Conservation (phyloP, 2,113 vertebrate species). For the Indicator maculatus region DNA sequence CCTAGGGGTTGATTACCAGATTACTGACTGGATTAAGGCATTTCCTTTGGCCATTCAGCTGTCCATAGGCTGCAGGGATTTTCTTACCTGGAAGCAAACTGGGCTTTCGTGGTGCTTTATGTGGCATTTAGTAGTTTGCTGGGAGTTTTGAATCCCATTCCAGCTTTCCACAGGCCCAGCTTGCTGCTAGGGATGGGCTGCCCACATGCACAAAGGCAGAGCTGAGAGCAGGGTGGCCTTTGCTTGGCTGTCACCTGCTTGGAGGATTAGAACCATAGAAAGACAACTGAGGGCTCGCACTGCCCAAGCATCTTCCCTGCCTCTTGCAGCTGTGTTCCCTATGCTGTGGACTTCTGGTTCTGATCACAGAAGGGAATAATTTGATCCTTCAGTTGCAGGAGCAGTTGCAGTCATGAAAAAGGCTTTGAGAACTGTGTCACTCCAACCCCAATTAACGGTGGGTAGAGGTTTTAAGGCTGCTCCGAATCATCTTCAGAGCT, state of each 20-base stretch:
- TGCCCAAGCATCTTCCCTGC: not conserved
- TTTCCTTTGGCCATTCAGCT: not conserved
- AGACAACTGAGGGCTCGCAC: accelerated
- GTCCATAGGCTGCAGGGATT: not conserved
- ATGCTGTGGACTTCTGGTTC: accelerated
- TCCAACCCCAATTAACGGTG: not conserved
- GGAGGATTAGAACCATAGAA: accelerated
- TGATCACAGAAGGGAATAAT: not conserved
- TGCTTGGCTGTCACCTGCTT: not conserved
- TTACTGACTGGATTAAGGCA: not conserved
- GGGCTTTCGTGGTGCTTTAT: conserved; percentile 67
- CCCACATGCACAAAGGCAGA: accelerated
- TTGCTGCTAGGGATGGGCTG: not conserved
- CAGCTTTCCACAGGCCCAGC: not conserved
- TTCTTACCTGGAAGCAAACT: conserved; percentile 68
- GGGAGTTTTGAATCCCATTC: conserved; percentile 68
- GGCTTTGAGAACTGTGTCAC: not conserved
- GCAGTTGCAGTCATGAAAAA: not conserved
- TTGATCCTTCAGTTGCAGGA: not conserved
- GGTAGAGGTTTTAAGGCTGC: not conserved
- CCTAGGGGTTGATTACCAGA: not conserved
- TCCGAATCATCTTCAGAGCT: not conserved
- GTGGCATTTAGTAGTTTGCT: conserved; percentile 25
- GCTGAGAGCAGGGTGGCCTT: accelerated
- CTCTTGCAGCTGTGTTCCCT: accelerated